Evolutionary conservation across 2,797 vertebrate genomes (phyloP).

Genomic region (Hemibagrus guttatus): DNA sequence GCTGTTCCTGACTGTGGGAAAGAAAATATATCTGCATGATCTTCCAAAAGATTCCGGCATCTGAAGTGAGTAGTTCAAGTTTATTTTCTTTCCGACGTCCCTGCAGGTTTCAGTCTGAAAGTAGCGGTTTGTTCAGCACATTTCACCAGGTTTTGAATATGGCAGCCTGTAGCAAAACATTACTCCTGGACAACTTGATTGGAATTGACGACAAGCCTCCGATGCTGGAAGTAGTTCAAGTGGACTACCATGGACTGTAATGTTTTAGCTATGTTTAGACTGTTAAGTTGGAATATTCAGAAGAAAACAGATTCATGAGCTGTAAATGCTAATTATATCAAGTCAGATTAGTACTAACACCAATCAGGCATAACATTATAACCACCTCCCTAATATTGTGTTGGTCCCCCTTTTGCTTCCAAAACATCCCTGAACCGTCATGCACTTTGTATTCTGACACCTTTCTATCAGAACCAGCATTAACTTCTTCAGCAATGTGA

Average conservation of each 20-base stretch:
- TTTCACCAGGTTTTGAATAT: neutral
- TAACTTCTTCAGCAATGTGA: too few species aligned
- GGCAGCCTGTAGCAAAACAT: neutral
- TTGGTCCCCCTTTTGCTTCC: too few species aligned
- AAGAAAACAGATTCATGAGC: neutral
- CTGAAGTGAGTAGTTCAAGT: neutral
- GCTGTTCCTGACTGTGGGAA: neutral
- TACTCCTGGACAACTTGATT: conserved; percentile 5
- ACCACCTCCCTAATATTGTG: too few species aligned
- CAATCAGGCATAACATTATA: too few species aligned
- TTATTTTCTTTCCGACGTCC: neutral
- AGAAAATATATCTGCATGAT: neutral
- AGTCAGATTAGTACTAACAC: neutral
- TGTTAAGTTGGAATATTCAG: neutral
- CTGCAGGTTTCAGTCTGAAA: conserved; percentile 7
- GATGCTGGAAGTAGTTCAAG: neutral
- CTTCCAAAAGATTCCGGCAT: neutral
- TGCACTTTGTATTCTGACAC: too few species aligned
- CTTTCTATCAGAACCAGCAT: too few species aligned
- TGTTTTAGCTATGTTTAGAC: neutral
- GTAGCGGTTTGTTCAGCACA: conserved; percentile 3
- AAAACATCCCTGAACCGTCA: too few species aligned
- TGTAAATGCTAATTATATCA: neutral
- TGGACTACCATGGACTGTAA: neutral
- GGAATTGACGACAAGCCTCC: neutral